Evolutionary conservation across 2,888 invertebrate species (phyloP).

Genomic region (Amphipoea oculea): DNA sequence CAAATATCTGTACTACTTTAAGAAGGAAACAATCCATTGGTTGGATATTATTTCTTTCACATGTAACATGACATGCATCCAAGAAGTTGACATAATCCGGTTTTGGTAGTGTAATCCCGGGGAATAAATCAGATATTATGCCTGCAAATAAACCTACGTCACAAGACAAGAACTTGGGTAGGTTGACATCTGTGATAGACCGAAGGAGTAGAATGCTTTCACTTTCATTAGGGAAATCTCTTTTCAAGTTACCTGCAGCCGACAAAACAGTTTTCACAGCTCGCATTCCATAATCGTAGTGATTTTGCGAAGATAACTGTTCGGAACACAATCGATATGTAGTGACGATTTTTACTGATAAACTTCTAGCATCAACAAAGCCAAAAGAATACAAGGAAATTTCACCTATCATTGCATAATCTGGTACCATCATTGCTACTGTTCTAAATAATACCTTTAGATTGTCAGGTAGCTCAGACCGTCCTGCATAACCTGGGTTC

Average conservation of each 20-base stretch:
- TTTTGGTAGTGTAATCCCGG: slow-evolving; percentile 93
- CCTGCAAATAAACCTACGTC: slow-evolving; percentile 97
- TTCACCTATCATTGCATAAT: slow-evolving; percentile 96
- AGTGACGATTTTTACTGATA: slow-evolving; percentile 96
- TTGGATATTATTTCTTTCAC: slow-evolving; percentile 93
- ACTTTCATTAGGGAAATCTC: slow-evolving; percentile 93
- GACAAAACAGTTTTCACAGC: slow-evolving; percentile 96
- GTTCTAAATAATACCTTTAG: slow-evolving; percentile 95
- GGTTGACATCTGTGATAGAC: slow-evolving; percentile 97
- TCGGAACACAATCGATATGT: slow-evolving; percentile 96
- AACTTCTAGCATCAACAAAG: slow-evolving; percentile 93
- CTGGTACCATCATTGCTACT: slow-evolving; percentile 98
- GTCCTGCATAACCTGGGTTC: slow-evolving; percentile 95
- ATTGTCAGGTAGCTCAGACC: slow-evolving; percentile 96
- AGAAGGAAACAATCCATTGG: slow-evolving; percentile 93
- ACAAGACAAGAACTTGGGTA: slow-evolving; percentile 97
- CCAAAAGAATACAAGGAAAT: slow-evolving; percentile 96
- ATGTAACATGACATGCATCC: slow-evolving; percentile 91
- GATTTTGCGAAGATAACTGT: slow-evolving; percentile 95
- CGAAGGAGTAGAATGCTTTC: slow-evolving; percentile 95
- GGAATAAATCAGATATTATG: slow-evolving; percentile 97
- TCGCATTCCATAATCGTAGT: slow-evolving; percentile 97
- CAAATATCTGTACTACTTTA: slow-evolving; percentile 97
- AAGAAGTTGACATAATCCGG: slow-evolving; percentile 94
- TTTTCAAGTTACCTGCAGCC: slow-evolving; percentile 95